These are phyloP conservation scores for Glareola pratincola DNA, from an alignment of 2,113 vertebrate species.

Conservation along the genomic window DNA sequence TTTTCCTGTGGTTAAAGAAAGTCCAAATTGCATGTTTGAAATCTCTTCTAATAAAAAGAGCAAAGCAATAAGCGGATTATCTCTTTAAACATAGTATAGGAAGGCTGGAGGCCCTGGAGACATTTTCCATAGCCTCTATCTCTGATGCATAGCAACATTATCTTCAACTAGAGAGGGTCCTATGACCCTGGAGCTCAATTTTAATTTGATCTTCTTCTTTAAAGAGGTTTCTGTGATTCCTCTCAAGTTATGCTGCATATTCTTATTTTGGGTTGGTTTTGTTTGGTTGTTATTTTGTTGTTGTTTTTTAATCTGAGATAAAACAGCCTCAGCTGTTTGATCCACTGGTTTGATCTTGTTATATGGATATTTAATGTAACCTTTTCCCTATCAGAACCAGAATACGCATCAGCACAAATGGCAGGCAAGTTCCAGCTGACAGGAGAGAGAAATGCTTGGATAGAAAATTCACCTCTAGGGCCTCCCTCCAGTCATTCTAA, in stretches of 20 bases:
- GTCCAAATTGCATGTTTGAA: constrained; percentile 55
- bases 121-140: constrained; percentile 57
- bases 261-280: constrained; percentile 43
- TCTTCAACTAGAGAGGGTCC: constrained; percentile 56
- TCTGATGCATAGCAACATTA: constrained; percentile 52
- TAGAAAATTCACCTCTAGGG: background rate
- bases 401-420: constrained; percentile 6
- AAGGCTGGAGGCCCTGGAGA: constrained; percentile 38
- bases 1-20: constrained; percentile 50
- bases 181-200: constrained; percentile 56
- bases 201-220: constrained; percentile 62
- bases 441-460: background rate
- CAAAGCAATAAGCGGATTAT: constrained; percentile 64
- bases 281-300: constrained; percentile 30
- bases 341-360: constrained; percentile 34
- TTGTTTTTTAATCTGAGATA: constrained; percentile 24
- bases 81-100: constrained; percentile 63
- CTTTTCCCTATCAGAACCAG: background rate
- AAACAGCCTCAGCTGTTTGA: constrained; percentile 43
- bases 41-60: constrained; percentile 60
- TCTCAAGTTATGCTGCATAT: constrained; percentile 53
- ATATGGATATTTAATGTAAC: constrained; percentile 24
- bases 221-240: constrained; percentile 33
- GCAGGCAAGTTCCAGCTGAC: constrained; percentile 1
- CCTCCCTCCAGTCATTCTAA: background rate